A percentile compares a stretch with the other conserved stretches of the same genome.
phyloP scores from a whole-genome alignment of 2,113 vertebrate genomes.

The Cricetomys ansorgei region DNA sequence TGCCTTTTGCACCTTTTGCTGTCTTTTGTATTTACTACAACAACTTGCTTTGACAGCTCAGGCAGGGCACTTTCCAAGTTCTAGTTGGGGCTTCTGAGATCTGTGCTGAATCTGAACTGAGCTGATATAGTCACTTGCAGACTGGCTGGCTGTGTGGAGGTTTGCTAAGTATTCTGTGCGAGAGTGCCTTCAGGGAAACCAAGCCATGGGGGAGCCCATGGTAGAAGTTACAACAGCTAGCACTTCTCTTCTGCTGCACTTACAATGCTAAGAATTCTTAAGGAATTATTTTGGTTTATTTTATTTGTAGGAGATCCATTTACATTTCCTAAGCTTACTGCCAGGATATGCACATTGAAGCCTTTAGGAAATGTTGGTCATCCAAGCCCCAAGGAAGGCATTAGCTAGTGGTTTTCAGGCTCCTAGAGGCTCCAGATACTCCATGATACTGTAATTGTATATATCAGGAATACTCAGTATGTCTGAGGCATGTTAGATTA shows the following conservation, averaged over 20 bases:
- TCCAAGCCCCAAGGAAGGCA: neutral
- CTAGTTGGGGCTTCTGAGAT: neutral
- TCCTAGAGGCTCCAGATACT: neutral
- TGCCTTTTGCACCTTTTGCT: neutral
- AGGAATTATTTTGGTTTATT: slow-evolving; percentile 27
- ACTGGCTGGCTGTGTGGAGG: slow-evolving; percentile 7
- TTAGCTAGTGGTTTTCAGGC: neutral
- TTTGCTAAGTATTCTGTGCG: neutral
- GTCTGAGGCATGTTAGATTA: neutral
- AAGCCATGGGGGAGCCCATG: neutral
- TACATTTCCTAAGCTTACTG: neutral
- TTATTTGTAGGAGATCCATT: neutral
- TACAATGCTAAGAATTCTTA: neutral
- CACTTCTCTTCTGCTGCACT: neutral
- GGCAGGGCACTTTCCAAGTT: neutral
- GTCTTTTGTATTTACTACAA: neutral
- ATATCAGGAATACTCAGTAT: neutral
- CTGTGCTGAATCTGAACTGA: neutral
- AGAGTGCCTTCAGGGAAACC: neutral
- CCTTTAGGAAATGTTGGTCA: neutral
- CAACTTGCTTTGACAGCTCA: neutral
- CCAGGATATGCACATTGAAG: neutral
- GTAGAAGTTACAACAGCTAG: neutral
- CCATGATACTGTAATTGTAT: neutral
- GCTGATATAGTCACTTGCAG: slow-evolving; percentile 44